Base-by-base conservation (phyloP, 2,797 vertebrate genomes). In the Adrianichthys oophorus region DNA sequence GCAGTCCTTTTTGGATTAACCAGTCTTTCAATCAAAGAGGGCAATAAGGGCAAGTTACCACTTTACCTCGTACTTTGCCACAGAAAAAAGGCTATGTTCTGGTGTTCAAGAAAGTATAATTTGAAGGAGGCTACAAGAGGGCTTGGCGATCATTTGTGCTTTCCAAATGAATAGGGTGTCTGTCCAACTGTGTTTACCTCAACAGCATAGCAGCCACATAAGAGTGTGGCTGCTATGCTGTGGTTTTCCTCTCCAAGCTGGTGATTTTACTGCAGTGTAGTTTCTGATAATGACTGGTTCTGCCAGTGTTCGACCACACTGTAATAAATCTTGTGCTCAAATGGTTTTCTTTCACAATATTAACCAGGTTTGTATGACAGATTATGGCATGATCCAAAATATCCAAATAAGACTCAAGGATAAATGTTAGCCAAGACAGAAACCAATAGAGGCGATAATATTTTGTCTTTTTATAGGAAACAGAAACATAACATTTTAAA, bases 211-310 rank as follows among this genome's bases (percentile, higher is more conserved):
- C 54, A 58, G 59, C 67, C 65, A 52, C 69, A 76, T 75, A 80
- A 81, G 67, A 53, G 70, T 68, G 69, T 48, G 56, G 73, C 62
- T 59, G 67, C 75, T 59, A 61, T 56, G 65, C 56, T 29, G 48
- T 67, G 80, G 73, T 57, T 76, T 58, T 71, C 48, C 53, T 73
- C 68, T 74, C 67, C 69, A 59, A 69, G 57, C 71, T 42, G 53
- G 70, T 76, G 72, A 59, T 65, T 83, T 85, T 67, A 78, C 62
- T 63, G 71, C 68, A 49, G 70, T 29, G 50, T 45, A 65, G 73
- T 78, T 70, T 76, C 71, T 68, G 75, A 70, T 85, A 87, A 90
- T 79, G 69, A 85, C 66, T 45, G 62, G 61, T 68, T 74, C 68
- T 56, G 72, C 63, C 44, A 72, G 49, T 52, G 52, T 26, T 12